Evolutionary conservation across 1,140 invertebrate genomes (phyloP), one percentile per base, ranked within the genome.

Genomic region (Eubasilissa regina): DNA sequence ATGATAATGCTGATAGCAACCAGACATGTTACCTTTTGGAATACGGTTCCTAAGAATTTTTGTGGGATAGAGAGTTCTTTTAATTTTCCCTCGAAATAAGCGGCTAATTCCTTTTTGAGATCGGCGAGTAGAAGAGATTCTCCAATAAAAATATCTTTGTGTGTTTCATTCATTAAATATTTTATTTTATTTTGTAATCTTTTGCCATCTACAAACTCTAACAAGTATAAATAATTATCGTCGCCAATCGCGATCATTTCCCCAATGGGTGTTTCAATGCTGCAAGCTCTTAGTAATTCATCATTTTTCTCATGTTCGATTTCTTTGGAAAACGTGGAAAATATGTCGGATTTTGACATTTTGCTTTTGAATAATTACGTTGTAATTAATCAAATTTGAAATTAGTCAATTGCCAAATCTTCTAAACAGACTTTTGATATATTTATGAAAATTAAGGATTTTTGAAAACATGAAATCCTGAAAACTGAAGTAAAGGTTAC

Each of bases 21-120:
- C n/a, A n/a, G n/a, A n/a, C n/a, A n/a, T 12, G 66, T 12, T 75
- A 82, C 81, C 79, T 80, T 80, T 76, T 80, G 81, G 68, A 83
- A 83, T 17, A 78, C 81, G 15, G 81, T 80, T 44, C 81, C 81
- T 19, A 80, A 35, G 19, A 60, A 73, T 15, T 78, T 75, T 12
- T 80, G 8, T 4, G 79, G 81, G 44, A 55, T 72, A 58, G 60
- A 51, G 15, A 78, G 80, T 17, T 74, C 66, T 62, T 76, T 75
- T 12, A 80, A 64, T n/a, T 68, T 74, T 43, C 81, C 81, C 13
- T 75, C 43, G 44, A 83, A 83, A 72, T 82, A 82, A n/a, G 60
- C 44, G n/a, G 11, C 43, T 21, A 82, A 35, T 68, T 82, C 81
- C 12, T 70, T 62, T 58, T 75, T 44, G 25, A 82, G 45, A 44